A percentile compares a stretch with the other conserved stretches of the same genome.
Evolutionary conservation across 64 coral and sea anemone species (phyloP).

Genomic region (Pocillopora damicornis): DNA sequence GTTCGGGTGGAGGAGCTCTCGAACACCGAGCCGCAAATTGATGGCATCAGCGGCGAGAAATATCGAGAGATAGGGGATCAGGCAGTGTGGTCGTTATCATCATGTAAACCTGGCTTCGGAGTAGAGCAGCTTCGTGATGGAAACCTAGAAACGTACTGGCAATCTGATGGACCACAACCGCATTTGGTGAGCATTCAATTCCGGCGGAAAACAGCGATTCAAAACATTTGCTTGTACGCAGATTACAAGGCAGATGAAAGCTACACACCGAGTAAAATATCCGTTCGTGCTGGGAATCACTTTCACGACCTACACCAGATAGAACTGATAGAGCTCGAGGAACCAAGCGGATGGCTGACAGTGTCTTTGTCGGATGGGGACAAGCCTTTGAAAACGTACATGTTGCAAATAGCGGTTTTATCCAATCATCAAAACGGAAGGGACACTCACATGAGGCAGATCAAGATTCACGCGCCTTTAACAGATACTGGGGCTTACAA

Average conservation of each 20-base stretch:
- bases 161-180: constrained; percentile 93
- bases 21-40: constrained; percentile 28
- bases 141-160: constrained; percentile 98
- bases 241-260: constrained; percentile 98
- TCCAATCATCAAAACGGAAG: constrained; percentile 97
- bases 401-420: constrained; percentile 92
- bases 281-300: constrained; percentile 85
- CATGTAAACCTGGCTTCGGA: constrained; percentile 97
- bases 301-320: constrained; percentile 96
- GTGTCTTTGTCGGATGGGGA: constrained; percentile 61
- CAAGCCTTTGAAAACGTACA: constrained; percentile 86
- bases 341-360: constrained; percentile 89
- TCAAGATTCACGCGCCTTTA: constrained; percentile 91
- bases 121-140: constrained; percentile 93
- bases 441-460: constrained; percentile 95
- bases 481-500: constrained; percentile 69
- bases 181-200: constrained; percentile 96
- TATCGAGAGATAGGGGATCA: constrained; percentile 97
- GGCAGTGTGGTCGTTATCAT: constrained; percentile 96
- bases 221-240: constrained; percentile 93
- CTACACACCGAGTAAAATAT: constrained; percentile 98
- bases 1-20: constrained; percentile 58
- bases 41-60: constrained; percentile 77
- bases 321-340: constrained; percentile 89
- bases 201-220: constrained; percentile 86